Evolutionary conservation across 2,113 vertebrate species (phyloP).

Genomic region (Xenopus borealis): DNA sequence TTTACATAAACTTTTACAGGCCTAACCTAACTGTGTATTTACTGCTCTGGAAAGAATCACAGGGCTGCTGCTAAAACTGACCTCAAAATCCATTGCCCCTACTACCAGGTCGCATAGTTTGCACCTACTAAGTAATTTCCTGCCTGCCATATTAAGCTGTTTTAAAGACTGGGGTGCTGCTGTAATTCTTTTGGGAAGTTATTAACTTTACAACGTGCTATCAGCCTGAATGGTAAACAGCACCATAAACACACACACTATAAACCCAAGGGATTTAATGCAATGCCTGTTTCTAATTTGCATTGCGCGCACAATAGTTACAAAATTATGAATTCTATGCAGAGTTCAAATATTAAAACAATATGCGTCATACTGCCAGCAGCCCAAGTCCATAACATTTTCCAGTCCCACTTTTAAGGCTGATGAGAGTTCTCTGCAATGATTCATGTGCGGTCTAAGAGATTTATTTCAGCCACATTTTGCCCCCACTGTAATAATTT

Average conservation of each 20-base stretch:
- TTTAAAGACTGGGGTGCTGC: conserved; percentile 58
- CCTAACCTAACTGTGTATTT: too few relatives aligned
- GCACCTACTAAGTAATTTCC: conserved; percentile 80
- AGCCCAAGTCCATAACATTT: too few relatives aligned
- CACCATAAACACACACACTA: not conserved
- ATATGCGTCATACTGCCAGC: too few relatives aligned
- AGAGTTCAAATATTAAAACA: not conserved
- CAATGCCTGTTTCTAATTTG: not conserved
- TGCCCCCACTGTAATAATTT: too few relatives aligned
- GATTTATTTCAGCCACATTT: too few relatives aligned
- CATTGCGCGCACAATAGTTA: not conserved
- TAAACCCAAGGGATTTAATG: not conserved
- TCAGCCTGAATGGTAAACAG: conserved; percentile 15
- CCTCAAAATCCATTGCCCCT: conserved; percentile 60
- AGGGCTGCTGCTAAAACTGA: conserved; percentile 59
- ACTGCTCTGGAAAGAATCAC: conserved; percentile 50
- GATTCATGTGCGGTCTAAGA: too few relatives aligned
- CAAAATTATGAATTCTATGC: not conserved
- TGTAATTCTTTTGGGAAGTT: conserved; percentile 50
- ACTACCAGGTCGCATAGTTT: conserved; percentile 68
- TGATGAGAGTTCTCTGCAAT: too few relatives aligned
- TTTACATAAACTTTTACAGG: conserved; percentile 14
- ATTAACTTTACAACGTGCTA: conserved; percentile 41
- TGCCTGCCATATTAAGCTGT: conserved; percentile 63
- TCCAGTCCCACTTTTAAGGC: too few relatives aligned